Base-by-base conservation (phyloP, 2,113 vertebrate species). In the Clarias magur region DNA sequence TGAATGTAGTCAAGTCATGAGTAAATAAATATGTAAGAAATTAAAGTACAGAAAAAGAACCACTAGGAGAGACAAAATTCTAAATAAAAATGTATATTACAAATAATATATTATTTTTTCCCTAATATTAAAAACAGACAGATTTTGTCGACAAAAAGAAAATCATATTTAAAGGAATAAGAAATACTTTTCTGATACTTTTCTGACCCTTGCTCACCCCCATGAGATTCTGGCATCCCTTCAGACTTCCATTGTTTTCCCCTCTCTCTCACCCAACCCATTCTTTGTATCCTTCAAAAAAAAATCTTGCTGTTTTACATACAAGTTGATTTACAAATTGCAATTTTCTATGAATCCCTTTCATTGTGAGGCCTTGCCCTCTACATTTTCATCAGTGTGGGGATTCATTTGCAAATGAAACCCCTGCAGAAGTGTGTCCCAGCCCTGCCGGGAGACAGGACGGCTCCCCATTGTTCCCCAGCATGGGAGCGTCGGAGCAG, bases 371-470 rank as follows among this genome's bases (percentile, higher is more conserved):
- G 95, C 95, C 94, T 93, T 93, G 95, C 96, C 96, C 96, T 97
- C 96, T 94, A 97, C 97, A 97, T 97, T 97, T 97, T 97, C 97
- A 97, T 98, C 96, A 93, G 95, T 94, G 92, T 91, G 93, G 95
- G 96, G 97, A 97, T 96, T 97, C 96, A 98, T 98, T 99, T 98
- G 97, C 97, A 99, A 99, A 99, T 99, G 98, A 97, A 98, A 99
- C 96, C 89, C 96, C 95, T 92, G 95, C 90, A 97, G 96, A 96
- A 96, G 96, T 95, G 95, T 95, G 96, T 95, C 96, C 96, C 95
- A 94, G 96, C 96, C 96, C 97, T 97, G 97, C 97, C 97, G 97
- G 97, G 97, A 96, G 96, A 96, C 97, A 98, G 97, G 97, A 99
- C 97, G 97, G 97, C 95, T 96, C 96, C 97, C 97, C 96, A 99